Evolutionary conservation across 2,113 vertebrate species (phyloP).

Genomic region (Tretioscincus oriximinensis): DNA sequence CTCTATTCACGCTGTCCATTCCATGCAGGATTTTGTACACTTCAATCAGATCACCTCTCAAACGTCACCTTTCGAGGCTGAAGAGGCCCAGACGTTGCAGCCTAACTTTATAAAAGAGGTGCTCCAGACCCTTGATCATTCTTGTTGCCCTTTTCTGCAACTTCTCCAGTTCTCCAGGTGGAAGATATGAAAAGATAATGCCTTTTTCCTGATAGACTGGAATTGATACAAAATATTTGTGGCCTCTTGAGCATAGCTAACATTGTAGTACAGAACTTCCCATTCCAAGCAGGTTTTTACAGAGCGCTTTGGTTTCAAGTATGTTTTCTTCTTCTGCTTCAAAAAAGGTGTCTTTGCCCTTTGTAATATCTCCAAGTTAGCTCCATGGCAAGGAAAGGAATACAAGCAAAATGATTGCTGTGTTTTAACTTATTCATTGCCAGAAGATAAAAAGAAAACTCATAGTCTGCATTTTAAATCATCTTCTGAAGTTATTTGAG

Average conservation of each 20-base stretch:
- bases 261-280: background rate
- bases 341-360: background rate
- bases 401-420: background rate
- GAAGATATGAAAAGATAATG: background rate
- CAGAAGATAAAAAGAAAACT: background rate
- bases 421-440: background rate
- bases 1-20: too few species aligned
- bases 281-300: background rate
- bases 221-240: background rate
- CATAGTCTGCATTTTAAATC: background rate
- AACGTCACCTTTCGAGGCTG: too few species aligned
- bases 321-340: background rate
- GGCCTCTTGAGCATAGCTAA: background rate
- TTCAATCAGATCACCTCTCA: too few species aligned
- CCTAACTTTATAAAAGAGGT: too few species aligned
- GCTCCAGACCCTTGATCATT: too few species aligned
- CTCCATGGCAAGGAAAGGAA: conserved; percentile 1
- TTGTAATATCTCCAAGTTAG: conserved; percentile 13
- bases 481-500: background rate
- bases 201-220: background rate
- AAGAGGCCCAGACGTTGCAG: too few species aligned
- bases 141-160: too few species aligned
- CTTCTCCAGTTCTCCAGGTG: too few species aligned
- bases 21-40: too few species aligned
- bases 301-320: background rate